Evolutionary conservation across 2,888 invertebrate genomes (phyloP), one percentile per base, ranked within the genome.

Genomic region (Plusia festucae): DNA sequence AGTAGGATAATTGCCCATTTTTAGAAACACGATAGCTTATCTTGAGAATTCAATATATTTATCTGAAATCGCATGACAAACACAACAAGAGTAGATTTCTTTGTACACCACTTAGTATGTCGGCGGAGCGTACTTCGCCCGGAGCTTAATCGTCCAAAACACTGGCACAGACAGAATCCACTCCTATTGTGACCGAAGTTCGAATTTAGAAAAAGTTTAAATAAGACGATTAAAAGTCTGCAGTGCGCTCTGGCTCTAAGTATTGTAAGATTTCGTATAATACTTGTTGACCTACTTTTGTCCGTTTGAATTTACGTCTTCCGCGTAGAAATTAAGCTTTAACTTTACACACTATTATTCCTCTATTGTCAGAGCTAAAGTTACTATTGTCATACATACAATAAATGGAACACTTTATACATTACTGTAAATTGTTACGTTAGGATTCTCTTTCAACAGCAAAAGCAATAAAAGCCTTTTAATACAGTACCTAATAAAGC

Each of bases 211-310:
- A 75, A 73, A 73, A 66, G 70, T 73, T 73, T 62, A 70, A 63
- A 73, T 75, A 61, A 65, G 52, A 1, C 75, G 62, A 75, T 75
- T 73, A 70, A 73, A 75, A 73, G 70, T 73, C 75, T 73, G 70
- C 75, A 73, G 40, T 75, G 73, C 73, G 70, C 75, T 75, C 75
- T 57, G 60, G 70, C 70, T 70, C 49, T 73, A 53, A 73, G 67
- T 73, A 73, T 73, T 75, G 73, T 73, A 75, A 73, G 73, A 70
- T 73, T 75, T 66, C 60, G 57, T 60, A 75, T 66, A 73, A 73
- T 66, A 60, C 75, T 75, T 73, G 70, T 70, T 73, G 73, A 73
- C 73, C 73, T 51, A 73, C 75, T 73, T 74, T 70, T 70, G 70
- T 70, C 57, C 60, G 70, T 49, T 62, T 66, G 27, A 70, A 73